Base-by-base conservation (phyloP, 2,113 vertebrate species). In the Fulica atra region DNA sequence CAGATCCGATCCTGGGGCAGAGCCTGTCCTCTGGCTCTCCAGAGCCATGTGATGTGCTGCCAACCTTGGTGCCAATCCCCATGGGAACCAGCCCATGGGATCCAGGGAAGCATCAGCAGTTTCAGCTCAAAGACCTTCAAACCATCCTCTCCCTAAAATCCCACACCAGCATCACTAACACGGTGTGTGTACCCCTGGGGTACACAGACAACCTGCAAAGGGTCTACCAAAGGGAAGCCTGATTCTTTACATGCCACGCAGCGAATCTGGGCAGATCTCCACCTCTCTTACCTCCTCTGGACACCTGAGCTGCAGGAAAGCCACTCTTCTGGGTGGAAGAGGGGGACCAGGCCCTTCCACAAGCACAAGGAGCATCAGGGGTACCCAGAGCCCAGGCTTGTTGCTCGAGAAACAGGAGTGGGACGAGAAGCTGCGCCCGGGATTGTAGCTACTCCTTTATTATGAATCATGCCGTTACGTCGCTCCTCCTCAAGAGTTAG, bases 361-460 rank as follows among this genome's bases (percentile, higher is more conserved):
- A 4, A 69, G 29, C 51, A 70, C 4, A 1, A 46, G 88, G 9
- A 20, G 2, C 23, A 13, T 7, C 3, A 61, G n/a, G 57, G 28
- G 40, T 54, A 42, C 28, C 53, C 61, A 19, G 29, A 23, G 24
- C 51, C 26, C 3, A 2, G 38, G 28, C 33, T 74, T 2, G 11
- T 26, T 3, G 1, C 35, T 51, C 0, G 2, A 73, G 76, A 68
- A 88, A 95, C 61, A 82, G 26, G 7, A 61, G 25, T 17, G 46
- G 82, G 72, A 92, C 29, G 79, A 95, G 88, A 51, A 71, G 82
- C 92, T 84, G 86, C 6, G 11, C 90, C 86, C 26, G 16, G 93
- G 94, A 38, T 97, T 14, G 79, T 94, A 97, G 95, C 95, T 97
- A 97, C 93, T 97, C 94, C 93, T 97, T 97, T 97, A 97, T 97